Percentiles rank a stretch among this genome's conserved stretches.
These are phyloP conservation scores for Darevskia nairensis DNA, from an alignment of 2,797 vertebrate species.

Conservation along the genomic window DNA sequence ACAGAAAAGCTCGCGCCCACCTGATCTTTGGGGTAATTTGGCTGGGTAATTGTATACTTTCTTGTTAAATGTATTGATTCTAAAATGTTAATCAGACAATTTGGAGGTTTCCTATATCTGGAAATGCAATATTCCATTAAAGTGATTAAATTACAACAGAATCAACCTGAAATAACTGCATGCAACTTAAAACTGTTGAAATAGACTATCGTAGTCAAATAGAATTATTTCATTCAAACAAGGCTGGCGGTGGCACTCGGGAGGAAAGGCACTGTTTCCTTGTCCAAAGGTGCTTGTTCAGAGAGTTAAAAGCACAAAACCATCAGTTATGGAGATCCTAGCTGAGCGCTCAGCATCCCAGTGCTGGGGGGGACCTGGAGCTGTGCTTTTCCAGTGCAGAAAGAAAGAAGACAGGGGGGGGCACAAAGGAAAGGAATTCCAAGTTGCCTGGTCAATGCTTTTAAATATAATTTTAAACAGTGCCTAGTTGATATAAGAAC, in stretches of 20 bases:
- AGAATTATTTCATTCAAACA: conserved; percentile 77
- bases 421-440: not conserved
- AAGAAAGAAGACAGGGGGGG: not conserved
- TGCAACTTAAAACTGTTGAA: conserved; percentile 76
- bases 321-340: not conserved
- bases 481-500: not conserved
- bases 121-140: conserved; percentile 73
- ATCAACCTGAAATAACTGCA: conserved; percentile 70
- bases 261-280: accelerated
- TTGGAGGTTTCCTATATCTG: conserved; percentile 67
- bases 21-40: conserved; percentile 60
- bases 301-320: accelerated
- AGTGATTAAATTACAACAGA: conserved; percentile 74
- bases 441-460: not conserved
- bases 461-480: not conserved
- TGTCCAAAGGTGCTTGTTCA: accelerated
- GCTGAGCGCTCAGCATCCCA: not conserved
- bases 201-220: conserved; percentile 71
- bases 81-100: conserved; percentile 75
- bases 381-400: not conserved
- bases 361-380: not conserved
- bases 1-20: not conserved
- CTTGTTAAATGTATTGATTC: conserved; percentile 74
- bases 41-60: conserved; percentile 70
- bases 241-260: not conserved